Evolutionary conservation across 1,140 invertebrate genomes (phyloP).

Genomic region (Drosophila bocki): DNA sequence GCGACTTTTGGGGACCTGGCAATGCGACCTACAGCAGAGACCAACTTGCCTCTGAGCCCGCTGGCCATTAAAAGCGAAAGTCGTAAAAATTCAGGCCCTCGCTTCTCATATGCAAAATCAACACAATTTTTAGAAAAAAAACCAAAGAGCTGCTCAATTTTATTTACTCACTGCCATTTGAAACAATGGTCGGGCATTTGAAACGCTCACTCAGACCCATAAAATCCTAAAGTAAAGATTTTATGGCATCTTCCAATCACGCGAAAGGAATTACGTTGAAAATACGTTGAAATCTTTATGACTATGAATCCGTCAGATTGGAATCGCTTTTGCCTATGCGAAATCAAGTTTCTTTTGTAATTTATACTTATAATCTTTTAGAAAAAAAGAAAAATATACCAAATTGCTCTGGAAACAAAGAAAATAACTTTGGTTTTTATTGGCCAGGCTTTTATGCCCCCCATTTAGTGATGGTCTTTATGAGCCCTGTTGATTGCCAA

Average conservation of each 20-base stretch:
- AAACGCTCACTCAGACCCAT: constrained; percentile 49
- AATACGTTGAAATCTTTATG: constrained; percentile 69
- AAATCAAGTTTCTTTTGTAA: constrained; percentile 71
- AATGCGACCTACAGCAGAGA: constrained; percentile 75
- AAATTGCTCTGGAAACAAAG: constrained; percentile 56
- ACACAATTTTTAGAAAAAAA: constrained; percentile 42
- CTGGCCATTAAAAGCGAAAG: constrained; percentile 77
- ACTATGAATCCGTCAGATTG: constrained; percentile 45
- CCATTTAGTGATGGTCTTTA: constrained; percentile 58
- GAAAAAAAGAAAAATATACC: constrained; percentile 40
- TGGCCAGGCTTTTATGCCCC: constrained; percentile 47
- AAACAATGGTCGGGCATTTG: constrained; percentile 72
- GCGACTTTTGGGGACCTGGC: constrained; percentile 24
- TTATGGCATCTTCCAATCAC: constrained; percentile 67
- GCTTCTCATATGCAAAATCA: constrained; percentile 77
- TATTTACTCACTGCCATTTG: constrained; percentile 62
- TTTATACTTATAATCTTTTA: constrained; percentile 55
- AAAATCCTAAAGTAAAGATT: constrained; percentile 46
- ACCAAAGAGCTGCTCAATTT: constrained; percentile 55
- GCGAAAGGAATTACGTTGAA: constrained; percentile 53
- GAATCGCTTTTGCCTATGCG: constrained; percentile 38
- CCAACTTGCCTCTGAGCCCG: constrained; percentile 29
- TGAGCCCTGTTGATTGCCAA: constrained; percentile 49
- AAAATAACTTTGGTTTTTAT: constrained; percentile 55
- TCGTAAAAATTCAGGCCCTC: constrained; percentile 57